A percentile compares a stretch with the other conserved stretches of the same genome.
These are phyloP conservation scores for Prionace glauca DNA, from an alignment of 2,797 vertebrate species.

Conservation along the genomic window DNA sequence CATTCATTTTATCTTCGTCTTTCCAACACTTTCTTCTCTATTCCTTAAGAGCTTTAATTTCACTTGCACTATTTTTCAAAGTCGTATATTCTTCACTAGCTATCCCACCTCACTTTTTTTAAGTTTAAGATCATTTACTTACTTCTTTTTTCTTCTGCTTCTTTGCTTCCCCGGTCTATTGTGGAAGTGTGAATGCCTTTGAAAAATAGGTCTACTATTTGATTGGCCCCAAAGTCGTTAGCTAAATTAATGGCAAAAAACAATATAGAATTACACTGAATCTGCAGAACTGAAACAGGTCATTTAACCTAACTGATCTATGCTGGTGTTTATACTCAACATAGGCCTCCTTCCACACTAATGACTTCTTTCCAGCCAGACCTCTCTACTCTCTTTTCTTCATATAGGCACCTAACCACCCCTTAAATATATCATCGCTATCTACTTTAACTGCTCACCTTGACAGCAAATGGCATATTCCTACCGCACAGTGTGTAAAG, in stretches of 20 bases:
- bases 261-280: neutral
- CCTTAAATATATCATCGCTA: neutral
- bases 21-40: neutral
- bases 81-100: neutral
- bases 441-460: neutral
- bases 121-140: neutral
- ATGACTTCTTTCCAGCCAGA: neutral
- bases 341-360: neutral
- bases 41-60: neutral
- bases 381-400: neutral
- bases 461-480: slow-evolving; percentile 3
- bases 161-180: neutral
- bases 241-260: slow-evolving; percentile 5
- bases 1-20: neutral
- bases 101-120: neutral
- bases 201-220: neutral
- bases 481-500: neutral
- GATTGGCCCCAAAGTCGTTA: neutral
- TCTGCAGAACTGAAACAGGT: neutral
- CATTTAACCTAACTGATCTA: neutral
- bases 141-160: neutral
- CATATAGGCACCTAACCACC: neutral
- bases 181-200: neutral
- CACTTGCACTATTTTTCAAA: neutral
- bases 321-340: neutral